A percentile compares a stretch with the other conserved stretches of the same genome.
Conservation (phyloP, 2,113 vertebrate species). For the Mesoclemmys tuberculata region DNA sequence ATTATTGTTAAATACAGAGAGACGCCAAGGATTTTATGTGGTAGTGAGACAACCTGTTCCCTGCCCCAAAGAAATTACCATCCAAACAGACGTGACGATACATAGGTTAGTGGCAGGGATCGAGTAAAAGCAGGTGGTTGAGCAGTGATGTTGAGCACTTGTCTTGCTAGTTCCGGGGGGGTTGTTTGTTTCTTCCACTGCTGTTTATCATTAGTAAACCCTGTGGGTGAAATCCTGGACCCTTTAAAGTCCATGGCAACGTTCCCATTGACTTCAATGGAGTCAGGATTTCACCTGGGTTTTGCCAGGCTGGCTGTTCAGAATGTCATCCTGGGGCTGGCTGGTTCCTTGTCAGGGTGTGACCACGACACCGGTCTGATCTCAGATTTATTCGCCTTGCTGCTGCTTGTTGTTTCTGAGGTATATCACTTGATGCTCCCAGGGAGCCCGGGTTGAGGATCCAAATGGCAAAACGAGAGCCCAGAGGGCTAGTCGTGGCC, state of each 20-base stretch:
- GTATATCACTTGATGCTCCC: not conserved
- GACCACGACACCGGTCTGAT: not conserved
- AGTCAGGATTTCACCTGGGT: not conserved
- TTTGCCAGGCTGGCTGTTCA: not conserved
- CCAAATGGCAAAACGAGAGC: slow-evolving; percentile 18
- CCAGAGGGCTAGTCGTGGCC: slow-evolving; percentile 12
- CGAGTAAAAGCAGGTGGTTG: not conserved
- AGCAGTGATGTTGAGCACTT: not conserved
- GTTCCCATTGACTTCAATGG: not conserved
- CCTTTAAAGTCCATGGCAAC: not conserved
- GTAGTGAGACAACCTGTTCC: not conserved
- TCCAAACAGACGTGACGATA: not conserved
- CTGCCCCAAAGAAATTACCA: not conserved
- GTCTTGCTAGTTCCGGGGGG: not conserved
- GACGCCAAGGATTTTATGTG: not conserved
- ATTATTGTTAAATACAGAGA: not conserved
- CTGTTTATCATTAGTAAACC: not conserved
- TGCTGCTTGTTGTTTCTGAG: not conserved
- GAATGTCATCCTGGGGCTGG: not conserved
- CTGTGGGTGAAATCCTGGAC: not conserved
- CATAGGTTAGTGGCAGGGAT: not conserved
- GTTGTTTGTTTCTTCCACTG: not conserved
- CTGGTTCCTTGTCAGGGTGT: not conserved
- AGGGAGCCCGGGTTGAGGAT: not conserved
- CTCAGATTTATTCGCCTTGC: not conserved